phyloP scores from a whole-genome alignment of 2,113 vertebrate genomes.

The Tachysurus fulvidraco region DNA sequence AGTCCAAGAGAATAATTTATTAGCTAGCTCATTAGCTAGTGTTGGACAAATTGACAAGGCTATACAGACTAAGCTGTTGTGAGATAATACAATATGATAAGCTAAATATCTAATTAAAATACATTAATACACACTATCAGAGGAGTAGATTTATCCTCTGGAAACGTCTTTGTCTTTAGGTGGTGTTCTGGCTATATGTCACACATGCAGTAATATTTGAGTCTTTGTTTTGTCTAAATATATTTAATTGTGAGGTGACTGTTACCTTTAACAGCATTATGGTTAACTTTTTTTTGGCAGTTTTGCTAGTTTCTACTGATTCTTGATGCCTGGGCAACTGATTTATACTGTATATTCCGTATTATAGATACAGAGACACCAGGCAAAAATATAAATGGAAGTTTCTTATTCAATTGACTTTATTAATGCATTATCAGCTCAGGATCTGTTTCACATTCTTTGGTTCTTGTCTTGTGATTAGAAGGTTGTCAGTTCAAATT shows the following conservation, averaged over 20 bases:
- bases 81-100: not conserved
- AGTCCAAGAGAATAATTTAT: not conserved
- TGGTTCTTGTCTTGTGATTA: not conserved
- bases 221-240: not conserved
- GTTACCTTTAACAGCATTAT: not conserved
- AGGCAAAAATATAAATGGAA: not conserved
- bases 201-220: not conserved
- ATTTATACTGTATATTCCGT: not conserved
- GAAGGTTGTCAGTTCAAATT: not conserved
- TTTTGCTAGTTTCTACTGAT: not conserved
- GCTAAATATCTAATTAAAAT: not conserved
- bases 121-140: not conserved
- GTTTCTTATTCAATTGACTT: not conserved
- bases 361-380: not conserved
- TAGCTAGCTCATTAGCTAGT: not conserved
- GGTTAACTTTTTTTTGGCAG: too few species aligned
- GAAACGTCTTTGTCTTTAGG: not conserved
- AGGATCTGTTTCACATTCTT: not conserved
- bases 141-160: not conserved
- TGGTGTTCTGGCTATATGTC: not conserved
- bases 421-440: not conserved
- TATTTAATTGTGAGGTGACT: not conserved
- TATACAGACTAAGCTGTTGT: not conserved
- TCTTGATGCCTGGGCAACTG: not conserved
- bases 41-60: not conserved